Base-by-base conservation (phyloP, 92 coral and sea anemone genomes). In the Zoanthus sansibaricus region DNA sequence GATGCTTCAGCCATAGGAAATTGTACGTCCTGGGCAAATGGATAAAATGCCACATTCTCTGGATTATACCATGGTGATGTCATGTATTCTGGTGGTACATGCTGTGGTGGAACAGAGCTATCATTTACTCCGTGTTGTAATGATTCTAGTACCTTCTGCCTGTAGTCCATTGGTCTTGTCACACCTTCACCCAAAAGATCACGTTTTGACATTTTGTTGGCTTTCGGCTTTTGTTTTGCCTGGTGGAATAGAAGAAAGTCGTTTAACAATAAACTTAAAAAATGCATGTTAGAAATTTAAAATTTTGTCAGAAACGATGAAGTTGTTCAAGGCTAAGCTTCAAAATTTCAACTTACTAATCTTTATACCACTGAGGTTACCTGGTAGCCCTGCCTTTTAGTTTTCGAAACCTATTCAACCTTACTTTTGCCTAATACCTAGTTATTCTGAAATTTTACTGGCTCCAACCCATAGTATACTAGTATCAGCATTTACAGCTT, bases 141-240 rank as follows among this genome's bases (percentile, higher is more conserved):
- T 16, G 98, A 76, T 18, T 88, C 93, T 70, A 97, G 58, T 8
- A 93, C 91, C 76, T 88, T 83, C 62, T 95, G 95, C 32, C 90
- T 92, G 21, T 77, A 90, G 16, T 79, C 90, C 54, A 89, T 42
- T 20, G 98, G 92, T 54, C 93, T 88, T 54, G 99, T 97, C 52
- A 97, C 99, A 47, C 99, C 99, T 20, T 94, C 98, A 45, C 97
- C 95, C 59, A 97, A 88, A 17, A 97, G 94, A 75, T 95, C 98
- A 47, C 98, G 90, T 77, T 97, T 97, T 49, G 98, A 93, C 51
- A 91, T 83, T 66, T 93, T 86, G 52, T 82, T 55, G 86, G 93
- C 91, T 87, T 94, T 93, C 11, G 91, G 86, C 84, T 94, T 95
- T 69, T 95, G 98, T 87, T 95, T 95, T 55, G 91, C 52, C 96